Evolutionary conservation across 2,113 vertebrate species (phyloP), one percentile per base, ranked within the genome.

Genomic region (Alligator mississippiensis): DNA sequence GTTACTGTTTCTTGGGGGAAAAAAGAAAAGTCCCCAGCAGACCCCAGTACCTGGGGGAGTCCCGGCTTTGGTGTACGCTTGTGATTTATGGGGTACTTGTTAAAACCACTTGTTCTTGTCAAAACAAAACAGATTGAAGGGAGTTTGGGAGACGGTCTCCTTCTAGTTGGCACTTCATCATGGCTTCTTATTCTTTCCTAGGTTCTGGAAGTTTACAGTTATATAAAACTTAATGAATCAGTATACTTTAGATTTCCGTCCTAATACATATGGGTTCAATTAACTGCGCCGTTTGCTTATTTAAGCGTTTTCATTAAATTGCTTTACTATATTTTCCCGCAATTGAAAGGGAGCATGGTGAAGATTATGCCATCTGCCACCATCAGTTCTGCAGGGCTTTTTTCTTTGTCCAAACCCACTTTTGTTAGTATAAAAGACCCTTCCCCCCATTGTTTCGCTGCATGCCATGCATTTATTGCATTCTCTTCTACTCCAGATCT

Each of bases 221-320:
- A 96, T 97, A 97, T 97, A 97, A 97, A 97, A 97, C 92, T 97
- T 97, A 98, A 97, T 97, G 97, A 97, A 97, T 97, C 96, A 94
- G 97, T 97, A 93, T 91, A 97, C 94, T 97, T 97, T 60, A 97
- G 96, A 96, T 97, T 96, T 96, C 96, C 96, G 96, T 97, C 97
- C 95, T 96, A 96, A 97, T 97, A 89, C 97, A 97, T 96, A 94
- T 97, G 97, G 97, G 91, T 96, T 97, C 95, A 97, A 98, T 98
- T 97, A 97, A 92, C 94, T 89, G 91, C 93, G 4, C 93, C 94
- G 94, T 96, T 98, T 97, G 96, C 97, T 98, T 98, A 97, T 97
- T 97, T 95, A 97, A 97, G 92, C 38, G 22, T 97, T 98, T 98
- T 96, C 97, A 97, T 97, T 97, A 97, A 96, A 96, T 96, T 97